Percentiles rank a stretch among this genome's conserved stretches.
Conservation (phyloP, 2,888 invertebrate species). For the Lasioglossum pauxillum region DNA sequence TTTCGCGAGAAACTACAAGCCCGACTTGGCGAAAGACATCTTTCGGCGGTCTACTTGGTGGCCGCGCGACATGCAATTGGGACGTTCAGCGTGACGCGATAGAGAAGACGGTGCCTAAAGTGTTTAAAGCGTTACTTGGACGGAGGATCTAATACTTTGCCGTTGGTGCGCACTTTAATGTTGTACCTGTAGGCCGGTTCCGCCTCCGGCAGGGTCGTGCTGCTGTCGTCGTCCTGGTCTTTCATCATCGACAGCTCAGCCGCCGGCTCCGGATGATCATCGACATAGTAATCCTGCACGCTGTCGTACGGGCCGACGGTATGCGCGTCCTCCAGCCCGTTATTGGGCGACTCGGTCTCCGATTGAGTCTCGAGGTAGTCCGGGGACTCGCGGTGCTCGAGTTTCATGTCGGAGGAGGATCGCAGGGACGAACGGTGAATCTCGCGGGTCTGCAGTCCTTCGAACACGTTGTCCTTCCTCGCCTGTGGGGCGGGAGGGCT, state of each 20-base stretch:
- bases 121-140: slow-evolving; percentile 79
- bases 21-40: too few species aligned
- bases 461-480: slow-evolving; percentile 79
- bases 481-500: slow-evolving; percentile 81
- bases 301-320: slow-evolving; percentile 89
- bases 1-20: not conserved
- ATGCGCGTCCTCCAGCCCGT: slow-evolving; percentile 76
- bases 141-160: slow-evolving; percentile 84
- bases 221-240: slow-evolving; percentile 81
- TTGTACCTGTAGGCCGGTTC: slow-evolving; percentile 83
- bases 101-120: slow-evolving; percentile 63
- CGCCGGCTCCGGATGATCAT: slow-evolving; percentile 83
- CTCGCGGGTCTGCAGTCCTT: slow-evolving; percentile 80
- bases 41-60: too few species aligned
- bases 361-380: slow-evolving; percentile 66
- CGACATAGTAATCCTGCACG: slow-evolving; percentile 83
- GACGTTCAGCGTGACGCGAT: not conserved
- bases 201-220: slow-evolving; percentile 81
- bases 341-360: slow-evolving; percentile 76
- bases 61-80: not conserved
- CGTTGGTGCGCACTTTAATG: slow-evolving; percentile 83
- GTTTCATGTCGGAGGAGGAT: slow-evolving; percentile 68
- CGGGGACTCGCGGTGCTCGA: slow-evolving; percentile 72
- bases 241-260: slow-evolving; percentile 66
- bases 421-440: slow-evolving; percentile 74